Evolutionary conservation across 2,797 vertebrate genomes (phyloP), one percentile per base, ranked within the genome.

Genomic region (Tolypeutes matacus): DNA sequence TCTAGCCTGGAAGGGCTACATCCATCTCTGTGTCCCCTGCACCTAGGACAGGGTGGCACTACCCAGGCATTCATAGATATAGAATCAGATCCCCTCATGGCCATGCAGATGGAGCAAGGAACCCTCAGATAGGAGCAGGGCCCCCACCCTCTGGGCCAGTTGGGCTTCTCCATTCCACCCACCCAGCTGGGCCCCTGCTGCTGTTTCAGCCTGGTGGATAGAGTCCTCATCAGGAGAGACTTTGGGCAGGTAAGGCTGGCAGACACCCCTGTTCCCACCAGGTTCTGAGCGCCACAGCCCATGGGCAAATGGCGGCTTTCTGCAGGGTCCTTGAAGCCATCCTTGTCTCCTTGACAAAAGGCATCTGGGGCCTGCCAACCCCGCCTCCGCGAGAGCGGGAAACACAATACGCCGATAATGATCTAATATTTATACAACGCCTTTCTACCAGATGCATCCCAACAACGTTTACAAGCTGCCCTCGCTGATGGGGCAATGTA

Each of bases 391-490:
- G 80, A 2, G 21, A 88, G 86, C 15, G 58, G 94, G 97, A 97
- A 97, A 97, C 93, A 97, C 96, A 95, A 97, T 97, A 88, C 76
- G 7, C 96, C 18, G 96, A 96, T 97, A 97, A 97, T 97, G 96
- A 97, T 96, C 97, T 97, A 96, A 95, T 97, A 97, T 97, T 97
- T 97, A 97, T 95, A 97, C 96, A 97, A 97, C 95, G 97, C 97
- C 97, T 97, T 97, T 97, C 96, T 97, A 97, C 97, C 97, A 97
- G 97, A 97, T 97, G 97, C 97, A 97, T 96, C 97, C 95, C 97
- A 95, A 97, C 96, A 96, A 93, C 94, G 96, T 97, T 97, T 97
- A 97, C 97, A 97, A 96, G 97, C 97, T 96, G 97, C 96, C 96
- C 95, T 80, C 1, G 60, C 51, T 89, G 96, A 95, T 56, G 12